Conservation (phyloP, 2,113 vertebrate genomes). For the Phainopepla nitens region DNA sequence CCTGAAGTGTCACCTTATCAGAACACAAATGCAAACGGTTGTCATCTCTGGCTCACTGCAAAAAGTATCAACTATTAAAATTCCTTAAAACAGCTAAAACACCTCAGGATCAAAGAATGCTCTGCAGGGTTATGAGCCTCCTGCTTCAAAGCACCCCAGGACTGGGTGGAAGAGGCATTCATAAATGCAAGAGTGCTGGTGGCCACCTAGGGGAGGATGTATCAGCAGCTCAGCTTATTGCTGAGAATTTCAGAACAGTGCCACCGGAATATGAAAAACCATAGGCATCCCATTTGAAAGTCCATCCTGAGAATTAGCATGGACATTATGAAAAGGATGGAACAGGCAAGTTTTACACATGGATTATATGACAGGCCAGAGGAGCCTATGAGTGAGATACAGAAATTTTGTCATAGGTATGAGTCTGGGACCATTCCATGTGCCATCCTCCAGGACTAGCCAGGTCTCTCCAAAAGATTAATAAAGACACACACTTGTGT, state of each 20-base stretch:
- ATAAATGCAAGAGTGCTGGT: not conserved
- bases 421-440: not conserved
- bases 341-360: not conserved
- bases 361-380: not conserved
- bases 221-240: not conserved
- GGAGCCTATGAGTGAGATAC: not conserved
- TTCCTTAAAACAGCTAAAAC: not conserved
- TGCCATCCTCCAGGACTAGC: not conserved
- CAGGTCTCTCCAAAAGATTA: not conserved
- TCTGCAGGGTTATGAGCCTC: not conserved
- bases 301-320: not conserved
- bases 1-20: not conserved
- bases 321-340: not conserved
- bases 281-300: not conserved
- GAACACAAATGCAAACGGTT: not conserved
- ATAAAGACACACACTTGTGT: not conserved
- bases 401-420: not conserved
- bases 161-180: rapidly evolving
- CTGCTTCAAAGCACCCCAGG: not conserved
- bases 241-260: not conserved
- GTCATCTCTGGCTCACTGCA: not conserved
- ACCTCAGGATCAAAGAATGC: not conserved
- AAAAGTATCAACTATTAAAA: not conserved
- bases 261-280: not conserved
- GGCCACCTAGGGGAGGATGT: not conserved